These are phyloP conservation scores for Drosophila sulfurigaster DNA, from an alignment of 1,140 invertebrate species.

Conservation along the genomic window DNA sequence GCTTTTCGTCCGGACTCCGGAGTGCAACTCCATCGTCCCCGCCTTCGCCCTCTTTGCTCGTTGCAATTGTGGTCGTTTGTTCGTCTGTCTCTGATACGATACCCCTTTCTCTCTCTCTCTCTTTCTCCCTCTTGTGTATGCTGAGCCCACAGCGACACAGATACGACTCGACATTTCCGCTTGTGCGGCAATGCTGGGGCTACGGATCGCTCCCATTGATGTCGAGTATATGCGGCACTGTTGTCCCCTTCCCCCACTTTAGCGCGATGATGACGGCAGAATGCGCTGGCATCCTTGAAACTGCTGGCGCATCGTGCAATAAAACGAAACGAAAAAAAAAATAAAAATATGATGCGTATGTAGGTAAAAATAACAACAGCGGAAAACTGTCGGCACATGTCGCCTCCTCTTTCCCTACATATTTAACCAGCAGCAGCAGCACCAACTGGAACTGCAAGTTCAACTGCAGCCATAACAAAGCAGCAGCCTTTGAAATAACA, in stretches of 20 bases:
- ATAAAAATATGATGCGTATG: conserved; percentile 57
- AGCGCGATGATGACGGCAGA: conserved; percentile 20
- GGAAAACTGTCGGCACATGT: conserved; percentile 64
- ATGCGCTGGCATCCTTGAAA: conserved; percentile 60
- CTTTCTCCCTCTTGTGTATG: conserved; percentile 18
- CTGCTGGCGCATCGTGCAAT: conserved; percentile 36
- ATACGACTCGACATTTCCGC: conserved; percentile 79
- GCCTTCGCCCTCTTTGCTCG: background rate
- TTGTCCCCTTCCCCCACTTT: conserved; percentile 16
- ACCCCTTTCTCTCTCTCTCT: background rate
- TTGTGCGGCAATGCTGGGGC: conserved; percentile 54
- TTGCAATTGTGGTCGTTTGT: conserved; percentile 62
- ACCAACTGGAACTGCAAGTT: conserved; percentile 24
- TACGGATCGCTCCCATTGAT: conserved; percentile 67
- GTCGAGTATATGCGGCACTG: conserved; percentile 41
- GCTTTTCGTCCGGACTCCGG: conserved; percentile 69
- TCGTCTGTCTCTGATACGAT: conserved; percentile 30
- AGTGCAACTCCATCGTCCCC: conserved; percentile 12
- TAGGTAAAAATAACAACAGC: conserved; percentile 76
- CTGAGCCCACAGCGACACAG: conserved; percentile 65
- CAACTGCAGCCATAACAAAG: conserved; percentile 42
- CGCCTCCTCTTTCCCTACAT: conserved; percentile 4
- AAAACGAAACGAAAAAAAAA: conserved; percentile 38
- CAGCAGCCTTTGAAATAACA: conserved; percentile 56
- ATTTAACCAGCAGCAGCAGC: conserved; percentile 1